Percentiles rank a stretch among this genome's conserved stretches.
Conservation (phyloP, 2,113 vertebrate species). For the Tichodroma muraria region DNA sequence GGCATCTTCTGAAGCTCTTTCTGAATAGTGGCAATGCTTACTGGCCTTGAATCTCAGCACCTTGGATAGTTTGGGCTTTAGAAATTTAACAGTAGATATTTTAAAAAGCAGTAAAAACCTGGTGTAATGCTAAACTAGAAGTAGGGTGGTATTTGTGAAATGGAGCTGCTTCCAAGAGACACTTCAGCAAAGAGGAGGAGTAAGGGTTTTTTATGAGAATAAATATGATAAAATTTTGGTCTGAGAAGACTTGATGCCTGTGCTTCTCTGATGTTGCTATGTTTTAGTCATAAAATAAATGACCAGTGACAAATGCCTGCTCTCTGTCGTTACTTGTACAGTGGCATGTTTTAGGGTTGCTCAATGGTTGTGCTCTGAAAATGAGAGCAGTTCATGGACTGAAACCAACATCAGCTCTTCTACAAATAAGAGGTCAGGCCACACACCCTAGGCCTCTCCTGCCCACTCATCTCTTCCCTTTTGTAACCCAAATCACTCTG, state of each 20-base stretch:
- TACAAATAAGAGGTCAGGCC: neutral
- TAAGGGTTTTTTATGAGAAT: neutral
- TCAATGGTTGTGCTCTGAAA: neutral
- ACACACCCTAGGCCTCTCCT: rapidly evolving
- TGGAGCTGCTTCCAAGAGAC: neutral
- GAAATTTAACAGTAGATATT: neutral
- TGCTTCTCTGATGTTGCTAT: neutral
- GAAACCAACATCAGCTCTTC: rapidly evolving
- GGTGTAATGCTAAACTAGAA: neutral
- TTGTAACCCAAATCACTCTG: neutral
- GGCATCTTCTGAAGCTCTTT: neutral
- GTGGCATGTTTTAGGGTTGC: neutral
- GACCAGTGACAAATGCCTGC: neutral
- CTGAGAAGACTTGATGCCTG: neutral
- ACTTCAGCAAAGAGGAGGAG: neutral
- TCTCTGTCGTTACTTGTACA: neutral
- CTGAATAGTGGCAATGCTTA: neutral
- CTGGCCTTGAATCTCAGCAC: neutral
- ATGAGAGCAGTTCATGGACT: neutral
- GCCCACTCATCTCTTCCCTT: neutral
- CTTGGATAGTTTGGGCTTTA: neutral
- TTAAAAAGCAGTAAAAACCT: neutral
- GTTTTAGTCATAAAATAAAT: neutral
- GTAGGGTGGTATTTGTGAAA: neutral
- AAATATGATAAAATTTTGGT: neutral